Percentiles rank a stretch among this genome's conserved stretches.
phyloP scores from a whole-genome alignment of 2,797 vertebrate genomes.

The Garrulus glandarius region DNA sequence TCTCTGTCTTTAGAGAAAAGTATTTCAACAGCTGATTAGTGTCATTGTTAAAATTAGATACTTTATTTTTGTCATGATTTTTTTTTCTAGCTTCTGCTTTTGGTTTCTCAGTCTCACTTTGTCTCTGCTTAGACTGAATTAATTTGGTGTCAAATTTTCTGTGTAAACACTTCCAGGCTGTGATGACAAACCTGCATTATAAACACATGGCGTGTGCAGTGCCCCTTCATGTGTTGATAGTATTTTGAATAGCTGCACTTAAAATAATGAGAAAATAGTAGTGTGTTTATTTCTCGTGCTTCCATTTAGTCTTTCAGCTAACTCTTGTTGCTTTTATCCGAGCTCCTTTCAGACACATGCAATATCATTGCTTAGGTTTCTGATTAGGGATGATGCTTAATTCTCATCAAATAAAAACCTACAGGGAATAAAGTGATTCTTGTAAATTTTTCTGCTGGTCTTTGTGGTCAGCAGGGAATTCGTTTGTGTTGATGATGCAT shows the following conservation, averaged over 20 bases:
- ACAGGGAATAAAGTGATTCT: not conserved
- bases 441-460: not conserved
- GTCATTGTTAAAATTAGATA: not conserved
- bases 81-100: not conserved
- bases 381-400: not conserved
- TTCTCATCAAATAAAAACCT: not conserved
- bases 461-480: not conserved
- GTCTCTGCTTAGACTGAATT: not conserved
- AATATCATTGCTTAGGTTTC: not conserved
- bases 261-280: not conserved
- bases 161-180: not conserved
- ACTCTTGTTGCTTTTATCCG: not conserved
- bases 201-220: not conserved
- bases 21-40: slow-evolving; percentile 13
- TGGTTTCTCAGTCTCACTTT: not conserved
- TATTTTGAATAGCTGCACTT: not conserved
- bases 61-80: not conserved
- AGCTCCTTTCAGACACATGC: not conserved
- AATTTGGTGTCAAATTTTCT: not conserved
- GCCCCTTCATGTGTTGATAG: not conserved
- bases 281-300: not conserved
- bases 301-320: not conserved
- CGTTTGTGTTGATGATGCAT: not conserved
- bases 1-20: not conserved
- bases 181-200: slow-evolving; percentile 16